These are phyloP conservation scores for Seladonia tumulorum DNA, from an alignment of 2,888 invertebrate species.

Conservation along the genomic window DNA sequence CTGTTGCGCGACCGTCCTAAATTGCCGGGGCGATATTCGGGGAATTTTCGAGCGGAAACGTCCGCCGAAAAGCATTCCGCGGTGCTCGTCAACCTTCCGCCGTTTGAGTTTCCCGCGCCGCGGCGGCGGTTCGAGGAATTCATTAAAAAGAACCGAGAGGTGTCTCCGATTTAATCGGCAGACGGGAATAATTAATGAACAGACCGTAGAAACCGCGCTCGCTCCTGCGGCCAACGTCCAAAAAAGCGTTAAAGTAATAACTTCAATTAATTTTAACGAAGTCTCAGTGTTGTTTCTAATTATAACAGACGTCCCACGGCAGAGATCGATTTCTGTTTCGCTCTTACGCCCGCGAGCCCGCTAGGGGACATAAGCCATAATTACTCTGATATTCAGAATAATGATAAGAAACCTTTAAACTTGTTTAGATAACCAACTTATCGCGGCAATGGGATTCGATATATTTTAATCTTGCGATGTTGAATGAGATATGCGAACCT, in stretches of 20 bases:
- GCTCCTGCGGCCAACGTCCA: not conserved
- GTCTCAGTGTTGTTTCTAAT: not conserved
- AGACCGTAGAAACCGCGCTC: not conserved
- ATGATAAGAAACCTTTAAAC: no score
- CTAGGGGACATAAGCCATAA: not conserved
- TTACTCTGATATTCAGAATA: not conserved
- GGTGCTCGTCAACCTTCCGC: constrained; percentile 58
- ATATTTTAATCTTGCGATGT: no score
- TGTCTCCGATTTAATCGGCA: constrained; percentile 15
- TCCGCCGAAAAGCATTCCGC: constrained; percentile 61
- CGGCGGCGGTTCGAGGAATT: not conserved
- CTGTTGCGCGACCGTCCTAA: constrained; percentile 47
- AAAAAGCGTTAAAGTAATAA: not conserved
- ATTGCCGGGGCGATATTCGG: constrained; percentile 63
- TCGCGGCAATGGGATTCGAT: no score
- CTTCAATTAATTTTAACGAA: constrained; percentile 9
- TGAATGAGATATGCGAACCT: no score
- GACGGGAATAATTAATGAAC: constrained; percentile 5
- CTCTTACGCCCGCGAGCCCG: not conserved
- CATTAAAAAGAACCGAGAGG: not conserved
- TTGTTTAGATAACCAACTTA: no score
- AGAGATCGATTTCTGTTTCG: not conserved
- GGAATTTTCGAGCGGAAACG: constrained; percentile 65
- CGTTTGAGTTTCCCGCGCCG: constrained; percentile 23
- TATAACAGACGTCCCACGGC: not conserved